Conservation (phyloP, 2,888 invertebrate species). For the Drosophila barbarae region DNA sequence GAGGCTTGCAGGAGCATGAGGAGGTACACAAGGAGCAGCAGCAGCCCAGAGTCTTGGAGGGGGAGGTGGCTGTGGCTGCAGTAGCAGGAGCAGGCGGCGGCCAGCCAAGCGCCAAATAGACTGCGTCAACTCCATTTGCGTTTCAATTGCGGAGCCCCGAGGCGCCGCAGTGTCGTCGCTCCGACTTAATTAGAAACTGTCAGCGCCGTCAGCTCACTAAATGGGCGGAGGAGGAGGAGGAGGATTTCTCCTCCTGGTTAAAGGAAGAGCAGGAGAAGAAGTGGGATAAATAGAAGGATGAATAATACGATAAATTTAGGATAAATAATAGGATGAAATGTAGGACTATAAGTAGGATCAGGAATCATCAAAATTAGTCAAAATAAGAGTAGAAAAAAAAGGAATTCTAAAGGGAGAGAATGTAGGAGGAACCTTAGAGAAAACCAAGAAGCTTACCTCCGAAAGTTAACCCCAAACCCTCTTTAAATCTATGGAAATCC, state of each 20-base stretch:
- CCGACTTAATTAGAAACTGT: conserved; percentile 46
- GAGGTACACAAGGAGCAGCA: no score
- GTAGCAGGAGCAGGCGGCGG: conserved; percentile 23
- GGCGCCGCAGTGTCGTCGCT: conserved; percentile 32
- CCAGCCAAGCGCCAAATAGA: conserved; percentile 72
- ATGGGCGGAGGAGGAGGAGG: no score
- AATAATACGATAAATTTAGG: background rate
- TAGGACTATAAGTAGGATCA: background rate
- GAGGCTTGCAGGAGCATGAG: background rate
- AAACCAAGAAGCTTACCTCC: background rate
- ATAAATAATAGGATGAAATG: background rate
- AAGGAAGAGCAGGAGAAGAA: background rate
- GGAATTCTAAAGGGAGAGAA: no score
- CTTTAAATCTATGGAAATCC: background rate
- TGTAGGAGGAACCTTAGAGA: background rate
- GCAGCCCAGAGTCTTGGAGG: background rate
- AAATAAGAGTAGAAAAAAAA: no score
- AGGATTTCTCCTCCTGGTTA: background rate
- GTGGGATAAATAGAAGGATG: background rate
- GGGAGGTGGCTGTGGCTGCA: background rate
- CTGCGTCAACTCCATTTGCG: conserved; percentile 56
- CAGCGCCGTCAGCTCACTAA: conserved; percentile 18
- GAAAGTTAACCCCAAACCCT: background rate
- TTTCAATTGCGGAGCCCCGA: conserved; percentile 26
- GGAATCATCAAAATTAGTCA: no score